Evolutionary conservation across 2,113 vertebrate species (phyloP).

Genomic region (Prunella himalayana): DNA sequence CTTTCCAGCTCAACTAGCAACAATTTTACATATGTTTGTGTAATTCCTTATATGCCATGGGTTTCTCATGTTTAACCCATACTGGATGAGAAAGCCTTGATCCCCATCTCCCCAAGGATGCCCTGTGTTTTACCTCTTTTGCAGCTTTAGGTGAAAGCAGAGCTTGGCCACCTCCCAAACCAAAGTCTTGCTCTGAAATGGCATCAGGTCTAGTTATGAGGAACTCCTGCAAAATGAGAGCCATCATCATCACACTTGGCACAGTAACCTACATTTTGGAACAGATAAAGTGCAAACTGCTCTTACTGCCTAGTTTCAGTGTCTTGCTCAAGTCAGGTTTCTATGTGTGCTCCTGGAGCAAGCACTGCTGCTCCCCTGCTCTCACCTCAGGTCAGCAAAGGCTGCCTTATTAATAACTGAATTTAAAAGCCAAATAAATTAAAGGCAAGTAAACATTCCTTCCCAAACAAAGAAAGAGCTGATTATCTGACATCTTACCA

Average conservation of each 20-base stretch:
- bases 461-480: neutral
- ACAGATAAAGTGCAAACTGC: neutral
- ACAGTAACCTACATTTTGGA: neutral
- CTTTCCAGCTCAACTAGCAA: neutral
- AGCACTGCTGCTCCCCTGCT: neutral
- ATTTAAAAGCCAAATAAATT: neutral
- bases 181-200: neutral
- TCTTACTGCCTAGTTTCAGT: neutral
- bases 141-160: neutral
- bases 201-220: neutral
- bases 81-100: neutral
- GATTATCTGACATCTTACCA: neutral
- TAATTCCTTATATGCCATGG: neutral
- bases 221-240: neutral
- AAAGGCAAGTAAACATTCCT: neutral
- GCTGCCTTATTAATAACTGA: neutral
- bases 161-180: neutral
- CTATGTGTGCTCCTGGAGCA: neutral
- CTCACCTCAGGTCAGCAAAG: neutral
- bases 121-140: neutral
- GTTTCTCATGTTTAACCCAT: neutral
- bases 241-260: neutral
- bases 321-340: neutral
- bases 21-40: neutral
- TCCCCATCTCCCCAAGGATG: rapidly evolving